These are phyloP conservation scores for Microtus oregoni DNA, from an alignment of 2,113 vertebrate species.

Conservation along the genomic window DNA sequence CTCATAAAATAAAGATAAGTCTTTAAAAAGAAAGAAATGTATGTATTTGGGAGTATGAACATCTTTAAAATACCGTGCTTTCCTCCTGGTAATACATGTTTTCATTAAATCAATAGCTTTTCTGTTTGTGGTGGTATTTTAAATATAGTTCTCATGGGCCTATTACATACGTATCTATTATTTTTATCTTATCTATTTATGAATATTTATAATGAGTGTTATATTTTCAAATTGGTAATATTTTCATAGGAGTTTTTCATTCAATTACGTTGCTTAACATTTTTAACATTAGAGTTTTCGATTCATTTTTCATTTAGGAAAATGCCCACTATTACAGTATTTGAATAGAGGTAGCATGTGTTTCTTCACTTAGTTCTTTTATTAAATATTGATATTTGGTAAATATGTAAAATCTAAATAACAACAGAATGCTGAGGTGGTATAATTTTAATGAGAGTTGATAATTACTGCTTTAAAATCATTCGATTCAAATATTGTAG, in stretches of 20 bases:
- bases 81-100: not conserved
- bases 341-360: not conserved
- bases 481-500: conserved; percentile 12
- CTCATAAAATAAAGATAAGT: not conserved
- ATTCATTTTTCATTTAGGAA: not conserved
- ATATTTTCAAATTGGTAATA: not conserved
- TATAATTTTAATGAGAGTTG: not conserved
- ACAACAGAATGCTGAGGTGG: not conserved
- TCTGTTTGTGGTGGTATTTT: conserved; percentile 4
- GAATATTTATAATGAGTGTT: not conserved
- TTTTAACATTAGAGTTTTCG: conserved; percentile 22
- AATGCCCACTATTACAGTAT: not conserved
- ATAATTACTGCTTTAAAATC: conserved; percentile 43
- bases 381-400: conserved; percentile 42
- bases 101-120: not conserved
- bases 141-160: not conserved
- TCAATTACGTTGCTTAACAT: not conserved
- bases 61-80: not conserved
- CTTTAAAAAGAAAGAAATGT: not conserved
- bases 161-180: not conserved
- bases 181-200: conserved; percentile 12
- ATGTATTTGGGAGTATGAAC: not conserved
- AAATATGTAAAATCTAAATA: not conserved
- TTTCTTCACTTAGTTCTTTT: not conserved
- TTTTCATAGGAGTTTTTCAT: conserved; percentile 12